Evolutionary conservation across 2,797 vertebrate genomes (phyloP).

Genomic region (Peromyscus attwateri): DNA sequence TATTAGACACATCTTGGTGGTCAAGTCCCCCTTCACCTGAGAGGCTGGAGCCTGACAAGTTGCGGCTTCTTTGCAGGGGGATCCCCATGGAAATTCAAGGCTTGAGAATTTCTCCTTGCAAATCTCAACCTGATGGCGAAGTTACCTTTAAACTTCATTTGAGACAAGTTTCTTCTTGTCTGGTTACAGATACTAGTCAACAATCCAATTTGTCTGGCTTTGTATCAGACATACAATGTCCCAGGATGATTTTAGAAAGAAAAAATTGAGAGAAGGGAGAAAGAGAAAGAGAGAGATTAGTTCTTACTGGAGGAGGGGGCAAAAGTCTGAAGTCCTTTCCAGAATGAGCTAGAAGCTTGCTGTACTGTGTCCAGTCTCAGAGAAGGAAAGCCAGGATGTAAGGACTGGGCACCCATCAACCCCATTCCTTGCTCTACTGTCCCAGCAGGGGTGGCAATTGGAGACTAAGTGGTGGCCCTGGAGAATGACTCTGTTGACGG

Average conservation of each 20-base stretch:
- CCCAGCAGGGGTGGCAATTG: too few species aligned
- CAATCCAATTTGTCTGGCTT: slow-evolving; percentile 13
- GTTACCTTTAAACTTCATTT: not conserved
- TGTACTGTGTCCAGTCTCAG: not conserved
- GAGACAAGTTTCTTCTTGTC: slow-evolving; percentile 63
- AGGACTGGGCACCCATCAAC: not conserved
- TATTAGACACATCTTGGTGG: slow-evolving; percentile 64
- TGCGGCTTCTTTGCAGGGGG: not conserved
- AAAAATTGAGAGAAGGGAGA: not conserved
- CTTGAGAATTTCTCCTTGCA: not conserved
- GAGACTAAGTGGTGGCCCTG: not conserved
- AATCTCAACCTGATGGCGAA: slow-evolving; percentile 46
- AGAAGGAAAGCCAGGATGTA: not conserved
- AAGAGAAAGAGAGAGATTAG: not conserved
- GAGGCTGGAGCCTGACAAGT: not conserved
- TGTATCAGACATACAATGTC: not conserved
- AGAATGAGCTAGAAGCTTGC: not conserved
- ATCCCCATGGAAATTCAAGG: not conserved
- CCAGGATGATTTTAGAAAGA: not conserved
- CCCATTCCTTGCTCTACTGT: not conserved
- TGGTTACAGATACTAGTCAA: not conserved
- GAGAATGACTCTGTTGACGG: not conserved
- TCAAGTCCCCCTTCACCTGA: slow-evolving; percentile 52
- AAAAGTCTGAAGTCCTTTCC: not conserved
- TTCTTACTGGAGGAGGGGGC: not conserved